These are phyloP conservation scores for Ailuropoda melanoleuca DNA, from an alignment of 2,113 vertebrate species.

Conservation along the genomic window DNA sequence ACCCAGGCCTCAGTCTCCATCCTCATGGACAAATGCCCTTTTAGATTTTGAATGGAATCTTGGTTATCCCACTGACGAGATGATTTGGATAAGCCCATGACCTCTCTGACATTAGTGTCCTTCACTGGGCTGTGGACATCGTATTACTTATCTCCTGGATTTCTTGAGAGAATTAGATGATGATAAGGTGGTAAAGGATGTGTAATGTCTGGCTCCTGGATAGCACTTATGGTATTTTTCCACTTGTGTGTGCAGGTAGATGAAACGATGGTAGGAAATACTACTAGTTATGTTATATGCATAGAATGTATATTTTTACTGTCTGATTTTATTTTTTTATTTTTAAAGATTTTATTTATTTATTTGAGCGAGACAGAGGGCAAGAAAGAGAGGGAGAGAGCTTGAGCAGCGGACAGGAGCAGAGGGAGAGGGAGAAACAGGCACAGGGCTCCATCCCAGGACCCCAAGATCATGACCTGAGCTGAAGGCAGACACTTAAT, in stretches of 20 bases:
- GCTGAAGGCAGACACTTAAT: background rate
- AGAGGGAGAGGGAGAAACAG: background rate
- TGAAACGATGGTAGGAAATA: background rate
- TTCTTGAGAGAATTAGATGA: background rate
- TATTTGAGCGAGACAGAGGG: background rate
- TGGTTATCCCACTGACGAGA: background rate
- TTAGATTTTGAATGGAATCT: background rate
- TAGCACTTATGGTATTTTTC: background rate
- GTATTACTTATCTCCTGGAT: background rate
- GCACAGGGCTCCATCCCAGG: background rate
- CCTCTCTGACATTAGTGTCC: background rate
- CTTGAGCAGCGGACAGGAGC: background rate
- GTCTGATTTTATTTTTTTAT: background rate
- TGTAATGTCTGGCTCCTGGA: background rate
- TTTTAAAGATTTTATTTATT: background rate
- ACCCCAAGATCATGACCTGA: background rate
- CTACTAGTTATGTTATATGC: background rate
- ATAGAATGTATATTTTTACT: background rate
- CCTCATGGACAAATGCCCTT: background rate
- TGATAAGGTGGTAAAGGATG: background rate
- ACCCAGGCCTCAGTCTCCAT: background rate
- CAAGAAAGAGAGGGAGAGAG: background rate
- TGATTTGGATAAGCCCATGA: background rate
- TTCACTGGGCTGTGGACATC: background rate
- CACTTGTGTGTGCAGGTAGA: background rate